Base-by-base conservation (phyloP, 2,888 invertebrate genomes). In the Mythimna loreyi region DNA sequence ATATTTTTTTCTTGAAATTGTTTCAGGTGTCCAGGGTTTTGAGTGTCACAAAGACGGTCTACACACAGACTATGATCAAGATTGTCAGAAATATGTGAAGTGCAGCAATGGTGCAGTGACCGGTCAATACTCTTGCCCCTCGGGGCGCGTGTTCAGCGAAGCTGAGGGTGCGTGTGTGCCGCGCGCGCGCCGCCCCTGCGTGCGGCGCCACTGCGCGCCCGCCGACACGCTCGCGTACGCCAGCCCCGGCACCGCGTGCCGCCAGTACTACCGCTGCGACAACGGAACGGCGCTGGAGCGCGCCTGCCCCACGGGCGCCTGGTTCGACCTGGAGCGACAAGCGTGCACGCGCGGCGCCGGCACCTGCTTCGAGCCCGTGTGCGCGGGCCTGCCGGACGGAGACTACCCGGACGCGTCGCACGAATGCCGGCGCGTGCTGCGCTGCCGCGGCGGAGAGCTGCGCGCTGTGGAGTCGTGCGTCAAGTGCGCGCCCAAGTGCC, bases 351-450 rank as follows among this genome's bases (percentile, higher is more conserved):
- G 95, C 74, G 95, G 95, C 55, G 94, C 96, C 82, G 96, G 96
- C 59, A 93, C 96, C 30, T 97, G 97, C 90, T 96, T 96, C 89
- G 97, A 97, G 81, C 96, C 96, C 19, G 92, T 96, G 50, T 97
- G 97, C 86, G 94, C 96, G 9, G 96, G 96, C 1, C 91, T 96
- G 50, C 92, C 96, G 2, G 96, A 97, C 87, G 97, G 97, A 0
- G 88, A 92, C 52, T 96, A 96, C 85, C 95, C 96, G 30, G 97
- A 97, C 86, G 92, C 96, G 7, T 96, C 96, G 2, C 96, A 97
- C 82, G 94, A 95, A 63, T 97, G 97, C 82, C 94, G 95, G 0
- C 94, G 97, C 19, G 91, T 92, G 33, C 91, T 96, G 68, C 89
- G 88, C 23, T 97, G 97, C 81, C 90, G 91, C 70, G 96, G 96